Percentiles rank a stretch among this genome's conserved stretches.
phyloP scores from a whole-genome alignment of 2,797 vertebrate genomes.

The Microhierax caerulescens region DNA sequence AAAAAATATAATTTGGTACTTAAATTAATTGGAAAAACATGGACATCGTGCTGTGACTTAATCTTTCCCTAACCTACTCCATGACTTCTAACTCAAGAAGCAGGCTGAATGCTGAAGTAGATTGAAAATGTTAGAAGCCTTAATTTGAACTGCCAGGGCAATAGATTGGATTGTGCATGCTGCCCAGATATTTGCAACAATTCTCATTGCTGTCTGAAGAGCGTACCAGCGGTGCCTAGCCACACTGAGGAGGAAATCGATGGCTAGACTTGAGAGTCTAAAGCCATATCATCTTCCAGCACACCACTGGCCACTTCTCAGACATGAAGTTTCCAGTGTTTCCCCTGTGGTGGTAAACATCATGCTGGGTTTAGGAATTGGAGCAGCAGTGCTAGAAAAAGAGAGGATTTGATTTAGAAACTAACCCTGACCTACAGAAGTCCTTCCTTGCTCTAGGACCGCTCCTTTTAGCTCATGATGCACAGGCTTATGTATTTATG shows the following conservation, averaged over 20 bases:
- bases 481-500: neutral
- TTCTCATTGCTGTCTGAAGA: neutral
- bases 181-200: neutral
- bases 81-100: neutral
- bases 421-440: neutral
- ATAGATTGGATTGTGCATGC: neutral
- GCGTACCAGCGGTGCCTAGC: neutral
- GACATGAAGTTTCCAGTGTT: neutral
- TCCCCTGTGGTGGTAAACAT: neutral
- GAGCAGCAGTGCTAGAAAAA: neutral
- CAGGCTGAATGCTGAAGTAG: slow-evolving; percentile 1
- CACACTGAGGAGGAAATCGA: neutral
- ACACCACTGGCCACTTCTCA: neutral
- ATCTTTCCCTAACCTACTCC: neutral
- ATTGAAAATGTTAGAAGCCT: neutral
- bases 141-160: neutral
- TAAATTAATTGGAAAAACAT: slow-evolving; percentile 27
- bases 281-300: neutral
- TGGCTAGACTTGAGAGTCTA: neutral
- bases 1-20: slow-evolving; percentile 15
- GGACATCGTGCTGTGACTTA: neutral
- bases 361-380: neutral
- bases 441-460: neutral
- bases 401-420: neutral
- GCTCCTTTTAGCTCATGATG: neutral